These are phyloP conservation scores for Pachyuromys duprasi DNA, from an alignment of 2,797 vertebrate species.

Conservation along the genomic window DNA sequence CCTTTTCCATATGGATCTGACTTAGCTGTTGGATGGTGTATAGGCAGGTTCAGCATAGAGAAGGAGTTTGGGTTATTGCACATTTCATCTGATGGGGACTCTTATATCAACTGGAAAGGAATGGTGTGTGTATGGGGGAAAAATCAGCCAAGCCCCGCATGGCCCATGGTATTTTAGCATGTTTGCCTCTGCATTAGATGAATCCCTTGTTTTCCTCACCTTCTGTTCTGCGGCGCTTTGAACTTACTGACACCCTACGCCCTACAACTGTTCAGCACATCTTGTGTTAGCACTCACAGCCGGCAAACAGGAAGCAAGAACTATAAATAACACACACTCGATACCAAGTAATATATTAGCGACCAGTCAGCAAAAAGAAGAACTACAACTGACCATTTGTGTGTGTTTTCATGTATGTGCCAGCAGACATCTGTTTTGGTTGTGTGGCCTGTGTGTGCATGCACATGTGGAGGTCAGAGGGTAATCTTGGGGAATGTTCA, in stretches of 20 bases:
- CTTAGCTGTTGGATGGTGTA: neutral
- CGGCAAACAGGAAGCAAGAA: neutral
- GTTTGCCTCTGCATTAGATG: too few relatives aligned
- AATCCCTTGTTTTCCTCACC: too few relatives aligned
- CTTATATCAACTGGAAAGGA: neutral
- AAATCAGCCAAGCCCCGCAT: neutral
- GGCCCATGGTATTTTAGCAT: too few relatives aligned
- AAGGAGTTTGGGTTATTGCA: neutral
- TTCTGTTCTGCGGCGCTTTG: neutral
- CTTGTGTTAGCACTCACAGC: neutral
- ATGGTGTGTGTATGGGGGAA: neutral
- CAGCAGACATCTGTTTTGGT: neutral
- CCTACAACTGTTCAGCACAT: neutral
- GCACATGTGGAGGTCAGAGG: neutral
- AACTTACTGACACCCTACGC: neutral
- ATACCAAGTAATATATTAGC: neutral
- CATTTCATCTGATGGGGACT: neutral
- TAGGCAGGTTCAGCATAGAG: neutral
- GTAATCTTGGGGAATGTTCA: neutral
- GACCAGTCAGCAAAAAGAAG: neutral
- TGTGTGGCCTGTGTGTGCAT: neutral
- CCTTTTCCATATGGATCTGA: neutral
- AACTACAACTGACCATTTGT: neutral
- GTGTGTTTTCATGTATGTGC: neutral
- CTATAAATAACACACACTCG: neutral